Conservation (phyloP, 2,888 invertebrate genomes). For the Acronicta aceris region DNA sequence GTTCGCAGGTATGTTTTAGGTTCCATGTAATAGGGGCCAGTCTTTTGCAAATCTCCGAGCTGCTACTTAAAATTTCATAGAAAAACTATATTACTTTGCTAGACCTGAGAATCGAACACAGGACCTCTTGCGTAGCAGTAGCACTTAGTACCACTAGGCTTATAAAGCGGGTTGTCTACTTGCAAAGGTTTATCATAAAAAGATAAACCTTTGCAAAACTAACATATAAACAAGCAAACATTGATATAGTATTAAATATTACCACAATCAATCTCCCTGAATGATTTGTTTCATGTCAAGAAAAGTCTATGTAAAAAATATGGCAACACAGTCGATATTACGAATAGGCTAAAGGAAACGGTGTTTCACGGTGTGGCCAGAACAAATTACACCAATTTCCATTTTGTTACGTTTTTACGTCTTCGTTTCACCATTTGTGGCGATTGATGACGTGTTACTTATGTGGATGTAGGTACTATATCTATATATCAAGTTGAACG, state of each 20-base stretch:
- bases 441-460: conserved; percentile 60
- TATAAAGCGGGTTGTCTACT: too few relatives aligned
- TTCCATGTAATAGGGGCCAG: too few relatives aligned
- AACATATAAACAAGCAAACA: background rate
- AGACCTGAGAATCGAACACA: too few relatives aligned
- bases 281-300: conserved; percentile 37
- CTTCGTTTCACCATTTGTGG: conserved; percentile 60
- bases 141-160: too few relatives aligned
- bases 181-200: too few relatives aligned
- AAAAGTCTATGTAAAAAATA: conserved; percentile 48
- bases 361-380: conserved; percentile 67
- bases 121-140: too few relatives aligned
- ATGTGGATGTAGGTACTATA: conserved; percentile 41
- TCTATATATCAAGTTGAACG: conserved; percentile 52
- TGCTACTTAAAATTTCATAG: too few relatives aligned
- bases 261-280: conserved; percentile 38
- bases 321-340: conserved; percentile 60
- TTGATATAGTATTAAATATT: background rate
- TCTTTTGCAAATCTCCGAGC: too few relatives aligned
- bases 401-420: conserved; percentile 61
- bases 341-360: conserved; percentile 70
- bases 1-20: too few relatives aligned
- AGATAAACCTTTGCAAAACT: background rate
- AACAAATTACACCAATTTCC: conserved; percentile 76
- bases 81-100: too few relatives aligned